Percentiles rank a stretch among this genome's conserved stretches.
Conservation (phyloP, 2,797 vertebrate genomes). For the Choloepus didactylus region DNA sequence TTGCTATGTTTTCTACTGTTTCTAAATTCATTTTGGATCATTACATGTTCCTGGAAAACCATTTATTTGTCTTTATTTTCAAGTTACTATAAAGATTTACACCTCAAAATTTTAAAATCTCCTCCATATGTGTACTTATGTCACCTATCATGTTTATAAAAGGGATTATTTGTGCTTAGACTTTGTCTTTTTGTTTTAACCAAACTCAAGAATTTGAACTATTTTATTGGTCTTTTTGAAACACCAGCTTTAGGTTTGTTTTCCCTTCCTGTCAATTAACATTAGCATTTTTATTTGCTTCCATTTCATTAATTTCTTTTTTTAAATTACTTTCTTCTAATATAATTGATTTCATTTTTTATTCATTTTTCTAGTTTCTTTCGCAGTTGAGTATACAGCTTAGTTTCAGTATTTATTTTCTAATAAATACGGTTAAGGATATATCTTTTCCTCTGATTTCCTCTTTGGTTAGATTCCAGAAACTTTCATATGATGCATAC, state of each 20-base stretch:
- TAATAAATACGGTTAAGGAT: neutral
- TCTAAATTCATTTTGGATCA: conserved; percentile 32
- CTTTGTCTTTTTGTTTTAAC: neutral
- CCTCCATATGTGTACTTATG: neutral
- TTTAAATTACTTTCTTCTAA: neutral
- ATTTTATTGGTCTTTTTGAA: neutral
- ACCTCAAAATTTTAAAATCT: neutral
- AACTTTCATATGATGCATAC: neutral
- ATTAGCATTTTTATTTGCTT: conserved; percentile 3
- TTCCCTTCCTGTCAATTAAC: neutral
- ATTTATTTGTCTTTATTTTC: conserved; percentile 9
- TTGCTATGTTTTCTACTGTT: conserved; percentile 9
- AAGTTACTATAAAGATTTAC: conserved; percentile 56
- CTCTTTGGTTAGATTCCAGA: neutral
- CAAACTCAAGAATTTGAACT: neutral
- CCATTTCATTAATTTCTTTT: neutral
- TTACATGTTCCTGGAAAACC: conserved; percentile 10
- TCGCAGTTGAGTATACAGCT: neutral
- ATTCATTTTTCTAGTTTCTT: neutral
- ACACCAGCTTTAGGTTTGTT: neutral
- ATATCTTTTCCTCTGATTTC: neutral
- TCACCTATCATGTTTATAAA: neutral
- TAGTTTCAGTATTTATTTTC: conserved; percentile 18
- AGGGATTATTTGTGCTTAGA: neutral
- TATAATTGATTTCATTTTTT: neutral